phyloP scores from a whole-genome alignment of 2,888 invertebrate genomes.

The Liodrosophila aerea region DNA sequence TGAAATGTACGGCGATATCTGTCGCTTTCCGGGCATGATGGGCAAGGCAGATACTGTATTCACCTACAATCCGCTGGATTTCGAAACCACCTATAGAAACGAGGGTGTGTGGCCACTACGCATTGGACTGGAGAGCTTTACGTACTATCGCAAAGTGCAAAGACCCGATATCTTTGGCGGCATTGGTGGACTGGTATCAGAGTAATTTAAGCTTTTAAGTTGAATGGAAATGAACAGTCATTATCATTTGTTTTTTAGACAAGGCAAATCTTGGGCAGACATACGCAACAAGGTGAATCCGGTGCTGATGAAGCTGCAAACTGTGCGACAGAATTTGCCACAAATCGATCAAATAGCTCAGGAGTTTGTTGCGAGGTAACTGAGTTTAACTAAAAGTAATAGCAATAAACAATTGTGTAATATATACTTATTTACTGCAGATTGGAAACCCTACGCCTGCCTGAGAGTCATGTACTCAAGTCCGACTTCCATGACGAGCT shows the following conservation, averaged over 20 bases:
- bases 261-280: slow-evolving; percentile 87
- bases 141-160: slow-evolving; percentile 81
- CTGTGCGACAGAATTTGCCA: slow-evolving; percentile 67
- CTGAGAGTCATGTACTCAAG: slow-evolving; percentile 52
- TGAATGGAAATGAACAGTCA: neutral
- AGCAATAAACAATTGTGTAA: too few relatives aligned
- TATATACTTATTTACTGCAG: slow-evolving; percentile 47
- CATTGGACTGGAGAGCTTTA: slow-evolving; percentile 81
- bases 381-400: neutral
- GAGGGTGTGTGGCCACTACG: slow-evolving; percentile 84
- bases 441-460: slow-evolving; percentile 60
- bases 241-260: slow-evolving; percentile 75
- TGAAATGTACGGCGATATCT: slow-evolving; percentile 81
- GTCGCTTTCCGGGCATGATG: slow-evolving; percentile 81
- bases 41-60: slow-evolving; percentile 80
- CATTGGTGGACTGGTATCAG: slow-evolving; percentile 74
- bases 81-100: slow-evolving; percentile 82
- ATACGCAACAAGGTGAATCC: slow-evolving; percentile 85
- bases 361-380: slow-evolving; percentile 75
- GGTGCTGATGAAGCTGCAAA: slow-evolving; percentile 77
- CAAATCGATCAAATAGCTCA: slow-evolving; percentile 72
- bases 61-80: slow-evolving; percentile 84
- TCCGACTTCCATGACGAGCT: slow-evolving; percentile 83
- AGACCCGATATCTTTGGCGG: slow-evolving; percentile 81
- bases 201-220: slow-evolving; percentile 54